These are phyloP conservation scores for Colius striatus DNA, from an alignment of 2,113 vertebrate genomes.

Conservation along the genomic window DNA sequence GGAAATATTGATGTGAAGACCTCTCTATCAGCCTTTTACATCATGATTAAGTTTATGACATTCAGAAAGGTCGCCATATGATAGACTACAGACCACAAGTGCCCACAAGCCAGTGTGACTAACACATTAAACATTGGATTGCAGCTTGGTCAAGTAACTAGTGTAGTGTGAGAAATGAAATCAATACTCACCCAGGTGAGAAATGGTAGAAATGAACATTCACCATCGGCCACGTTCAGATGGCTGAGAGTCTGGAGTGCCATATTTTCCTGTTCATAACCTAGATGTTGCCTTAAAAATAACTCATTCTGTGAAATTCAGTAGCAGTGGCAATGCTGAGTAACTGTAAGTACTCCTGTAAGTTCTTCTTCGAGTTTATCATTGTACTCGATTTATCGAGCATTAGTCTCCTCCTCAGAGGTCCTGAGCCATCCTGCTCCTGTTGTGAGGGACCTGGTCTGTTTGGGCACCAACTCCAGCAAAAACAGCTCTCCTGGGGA, in stretches of 20 bases:
- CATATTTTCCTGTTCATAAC: not conserved
- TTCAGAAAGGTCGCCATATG: constrained; percentile 41
- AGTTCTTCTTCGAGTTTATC: not conserved
- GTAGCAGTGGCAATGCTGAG: not conserved
- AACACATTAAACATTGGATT: constrained; percentile 5
- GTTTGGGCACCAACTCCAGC: not conserved
- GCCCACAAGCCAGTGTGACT: not conserved
- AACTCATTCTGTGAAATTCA: not conserved
- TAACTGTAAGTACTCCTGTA: not conserved
- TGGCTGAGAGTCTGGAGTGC: not conserved
- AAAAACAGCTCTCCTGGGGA: not conserved
- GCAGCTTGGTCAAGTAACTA: constrained; percentile 37
- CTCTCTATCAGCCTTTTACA: not conserved
- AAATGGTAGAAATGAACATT: constrained; percentile 31
- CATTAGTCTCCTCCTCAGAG: not conserved
- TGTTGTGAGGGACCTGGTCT: not conserved
- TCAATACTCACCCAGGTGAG: constrained; percentile 34
- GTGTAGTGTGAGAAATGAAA: constrained; percentile 39
- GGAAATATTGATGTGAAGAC: constrained; percentile 9
- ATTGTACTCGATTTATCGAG: not conserved
- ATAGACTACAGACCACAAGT: constrained; percentile 7
- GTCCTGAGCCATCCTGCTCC: not conserved
- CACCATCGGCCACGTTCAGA: not conserved
- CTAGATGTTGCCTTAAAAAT: not conserved
- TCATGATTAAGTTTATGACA: not conserved